Percentiles rank a stretch among this genome's conserved stretches.
phyloP scores from a whole-genome alignment of 2,888 invertebrate species.

The Pteria penguin region DNA sequence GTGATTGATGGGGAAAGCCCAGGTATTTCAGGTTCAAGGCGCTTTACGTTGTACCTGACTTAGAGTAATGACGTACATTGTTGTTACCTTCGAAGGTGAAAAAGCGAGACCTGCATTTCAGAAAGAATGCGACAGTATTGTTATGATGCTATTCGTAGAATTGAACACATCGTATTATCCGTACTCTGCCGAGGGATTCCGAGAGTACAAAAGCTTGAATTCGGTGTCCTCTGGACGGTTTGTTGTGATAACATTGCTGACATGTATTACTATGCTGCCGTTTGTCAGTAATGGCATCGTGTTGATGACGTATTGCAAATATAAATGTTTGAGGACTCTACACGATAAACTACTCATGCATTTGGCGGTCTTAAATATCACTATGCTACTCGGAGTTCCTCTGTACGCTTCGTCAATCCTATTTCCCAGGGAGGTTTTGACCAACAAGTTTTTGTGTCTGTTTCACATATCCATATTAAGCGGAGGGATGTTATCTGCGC shows the following conservation, averaged over 20 bases:
- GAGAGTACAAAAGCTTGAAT: constrained; percentile 8
- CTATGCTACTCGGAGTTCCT: constrained; percentile 32
- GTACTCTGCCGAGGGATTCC: background rate
- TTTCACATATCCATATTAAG: constrained; percentile 21
- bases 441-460: constrained; percentile 32
- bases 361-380: constrained; percentile 35
- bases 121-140: too few species aligned
- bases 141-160: too few species aligned
- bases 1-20: too few species aligned
- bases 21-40: too few species aligned
- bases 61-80: too few species aligned
- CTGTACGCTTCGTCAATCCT: constrained; percentile 30
- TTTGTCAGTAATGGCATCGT: constrained; percentile 23
- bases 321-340: constrained; percentile 26
- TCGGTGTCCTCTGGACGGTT: constrained; percentile 3
- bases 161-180: background rate
- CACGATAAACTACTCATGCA: constrained; percentile 37
- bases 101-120: too few species aligned
- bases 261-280: constrained; percentile 7
- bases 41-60: too few species aligned
- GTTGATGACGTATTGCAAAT: constrained; percentile 14
- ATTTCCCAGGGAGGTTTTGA: constrained; percentile 23
- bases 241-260: constrained; percentile 8
- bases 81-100: too few species aligned
- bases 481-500: constrained; percentile 36